These are phyloP conservation scores for Morpho deidamia DNA, from an alignment of 2,888 invertebrate species.

Conservation along the genomic window DNA sequence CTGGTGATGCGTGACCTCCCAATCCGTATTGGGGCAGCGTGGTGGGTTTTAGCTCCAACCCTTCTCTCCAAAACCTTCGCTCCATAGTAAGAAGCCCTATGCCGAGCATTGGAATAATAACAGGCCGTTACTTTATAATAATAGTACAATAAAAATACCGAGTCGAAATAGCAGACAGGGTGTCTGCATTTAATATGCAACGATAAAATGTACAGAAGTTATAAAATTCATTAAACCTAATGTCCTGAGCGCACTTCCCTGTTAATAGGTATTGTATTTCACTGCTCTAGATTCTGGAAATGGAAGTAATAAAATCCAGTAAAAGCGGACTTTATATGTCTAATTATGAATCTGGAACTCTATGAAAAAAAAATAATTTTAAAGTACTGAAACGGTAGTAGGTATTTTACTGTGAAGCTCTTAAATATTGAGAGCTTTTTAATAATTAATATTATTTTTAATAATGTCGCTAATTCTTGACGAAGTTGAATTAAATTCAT, in stretches of 20 bases:
- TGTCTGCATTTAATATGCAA: not conserved
- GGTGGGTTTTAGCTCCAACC: no score
- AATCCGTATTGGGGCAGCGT: no score
- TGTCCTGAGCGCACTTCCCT: slow-evolving; percentile 3
- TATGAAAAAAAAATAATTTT: not conserved
- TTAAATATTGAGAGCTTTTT: no score
- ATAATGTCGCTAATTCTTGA: no score
- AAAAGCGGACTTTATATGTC: slow-evolving; percentile 2
- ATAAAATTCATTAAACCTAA: slow-evolving; percentile 7
- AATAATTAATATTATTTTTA: no score
- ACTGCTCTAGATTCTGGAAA: slow-evolving; percentile 7
- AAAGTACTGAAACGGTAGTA: not conserved
- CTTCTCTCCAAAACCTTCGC: no score
- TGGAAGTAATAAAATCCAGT: slow-evolving; percentile 7
- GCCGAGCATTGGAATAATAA: no score
- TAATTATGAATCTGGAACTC: not conserved
- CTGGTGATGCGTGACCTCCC: no score
- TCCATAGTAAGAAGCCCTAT: no score
- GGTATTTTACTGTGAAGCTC: no score
- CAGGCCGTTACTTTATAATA: no score
- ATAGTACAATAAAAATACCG: not conserved
- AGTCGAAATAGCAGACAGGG: not conserved
- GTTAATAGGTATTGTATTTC: slow-evolving; percentile 11
- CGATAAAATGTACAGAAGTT: slow-evolving; percentile 3
- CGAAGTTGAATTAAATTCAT: no score